These are phyloP conservation scores for Ennomos fuscantarius DNA, from an alignment of 2,888 invertebrate species.

Conservation along the genomic window DNA sequence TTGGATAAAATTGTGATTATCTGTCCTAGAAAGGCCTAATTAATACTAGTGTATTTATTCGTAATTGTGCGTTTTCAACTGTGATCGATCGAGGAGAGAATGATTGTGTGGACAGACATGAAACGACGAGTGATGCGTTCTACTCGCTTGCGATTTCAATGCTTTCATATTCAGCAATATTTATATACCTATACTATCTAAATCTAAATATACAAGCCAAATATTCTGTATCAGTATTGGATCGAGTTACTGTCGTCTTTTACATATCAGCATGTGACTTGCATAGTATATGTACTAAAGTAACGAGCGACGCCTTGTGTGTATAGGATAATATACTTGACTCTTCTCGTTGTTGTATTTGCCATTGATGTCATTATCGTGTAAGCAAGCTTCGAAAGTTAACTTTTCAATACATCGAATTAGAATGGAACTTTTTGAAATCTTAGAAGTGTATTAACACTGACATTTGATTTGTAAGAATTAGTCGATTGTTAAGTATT, in stretches of 20 bases:
- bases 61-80: conserved; percentile 74
- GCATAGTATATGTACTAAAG: conserved; percentile 68
- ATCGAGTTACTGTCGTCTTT: conserved; percentile 74
- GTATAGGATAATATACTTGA: conserved; percentile 63
- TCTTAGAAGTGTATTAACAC: conserved; percentile 60
- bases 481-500: conserved; percentile 63
- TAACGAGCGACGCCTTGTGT: conserved; percentile 65
- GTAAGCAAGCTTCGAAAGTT: conserved; percentile 67
- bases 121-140: conserved; percentile 48
- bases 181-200: conserved; percentile 27
- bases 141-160: conserved; percentile 60
- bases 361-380: conserved; percentile 67
- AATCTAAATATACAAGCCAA: conserved; percentile 54
- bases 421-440: conserved; percentile 65
- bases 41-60: conserved; percentile 81
- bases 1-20: conserved; percentile 79
- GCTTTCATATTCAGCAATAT: conserved; percentile 64
- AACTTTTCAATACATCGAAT: conserved; percentile 79
- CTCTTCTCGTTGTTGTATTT: conserved; percentile 70
- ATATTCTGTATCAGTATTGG: conserved; percentile 77
- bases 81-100: conserved; percentile 70
- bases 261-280: conserved; percentile 84
- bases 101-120: conserved; percentile 50
- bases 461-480: conserved; percentile 59
- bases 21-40: conserved; percentile 85